Evolutionary conservation across 1,140 invertebrate species (phyloP).

Genomic region (Helicoverpa armigera): DNA sequence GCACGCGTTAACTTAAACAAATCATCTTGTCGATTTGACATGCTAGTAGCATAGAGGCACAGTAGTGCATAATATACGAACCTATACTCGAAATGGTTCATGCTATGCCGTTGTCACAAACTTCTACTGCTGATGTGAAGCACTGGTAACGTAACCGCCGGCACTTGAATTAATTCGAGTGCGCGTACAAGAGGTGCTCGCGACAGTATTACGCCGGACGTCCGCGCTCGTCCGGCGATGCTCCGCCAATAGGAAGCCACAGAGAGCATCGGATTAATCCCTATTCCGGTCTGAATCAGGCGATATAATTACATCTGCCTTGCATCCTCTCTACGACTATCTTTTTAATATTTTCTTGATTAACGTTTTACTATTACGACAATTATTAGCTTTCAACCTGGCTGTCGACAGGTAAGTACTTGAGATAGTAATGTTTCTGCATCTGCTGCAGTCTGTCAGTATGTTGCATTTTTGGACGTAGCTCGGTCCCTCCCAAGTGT

Average conservation of each 20-base stretch:
- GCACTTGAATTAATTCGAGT: constrained; percentile 5
- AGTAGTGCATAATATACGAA: too few relatives aligned
- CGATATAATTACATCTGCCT: background rate
- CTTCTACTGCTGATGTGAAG: too few relatives aligned
- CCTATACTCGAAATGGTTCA: too few relatives aligned
- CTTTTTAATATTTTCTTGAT: background rate
- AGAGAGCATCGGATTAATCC: constrained; percentile 12
- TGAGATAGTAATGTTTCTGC: too few relatives aligned
- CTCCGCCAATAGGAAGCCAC: constrained; percentile 11
- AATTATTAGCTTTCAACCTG: background rate
- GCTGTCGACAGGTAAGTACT: too few relatives aligned
- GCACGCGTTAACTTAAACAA: background rate
- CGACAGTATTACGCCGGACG: background rate
- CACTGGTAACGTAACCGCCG: too few relatives aligned
- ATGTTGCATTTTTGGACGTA: too few relatives aligned
- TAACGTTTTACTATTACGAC: background rate
- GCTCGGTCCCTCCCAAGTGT: too few relatives aligned
- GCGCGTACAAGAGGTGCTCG: background rate
- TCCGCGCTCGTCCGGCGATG: background rate
- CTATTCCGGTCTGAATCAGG: background rate
- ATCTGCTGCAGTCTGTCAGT: too few relatives aligned
- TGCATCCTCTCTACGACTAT: background rate
- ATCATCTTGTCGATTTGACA: background rate
- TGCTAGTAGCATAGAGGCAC: background rate
- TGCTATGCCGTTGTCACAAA: too few relatives aligned